Evolutionary conservation across 2,797 vertebrate genomes (phyloP).

Genomic region (Megaceryle alcyon): DNA sequence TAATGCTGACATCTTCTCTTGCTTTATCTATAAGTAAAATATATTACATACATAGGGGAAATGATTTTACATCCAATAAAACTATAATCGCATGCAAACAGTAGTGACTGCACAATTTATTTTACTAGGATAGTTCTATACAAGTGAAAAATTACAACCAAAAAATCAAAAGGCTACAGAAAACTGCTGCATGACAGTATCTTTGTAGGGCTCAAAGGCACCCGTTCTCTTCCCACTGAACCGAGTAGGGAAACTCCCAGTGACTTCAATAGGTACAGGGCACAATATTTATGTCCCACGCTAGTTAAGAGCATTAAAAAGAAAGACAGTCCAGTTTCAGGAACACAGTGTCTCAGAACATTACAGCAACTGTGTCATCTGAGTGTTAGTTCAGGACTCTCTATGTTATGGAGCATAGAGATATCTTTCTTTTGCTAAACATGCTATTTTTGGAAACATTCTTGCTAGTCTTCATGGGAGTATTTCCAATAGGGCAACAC

Average conservation of each 20-base stretch:
- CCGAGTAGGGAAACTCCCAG: neutral
- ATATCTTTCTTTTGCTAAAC: neutral
- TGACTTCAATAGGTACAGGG: neutral
- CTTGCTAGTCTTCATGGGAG: neutral
- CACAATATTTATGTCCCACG: neutral
- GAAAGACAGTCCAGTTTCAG: neutral
- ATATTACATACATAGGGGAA: neutral
- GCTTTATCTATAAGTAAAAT: neutral
- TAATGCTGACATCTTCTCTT: neutral
- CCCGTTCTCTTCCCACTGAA: neutral
- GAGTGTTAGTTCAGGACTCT: neutral
- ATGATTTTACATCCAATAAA: neutral
- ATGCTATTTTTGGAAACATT: slow-evolving; percentile 29
- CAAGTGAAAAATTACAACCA: neutral
- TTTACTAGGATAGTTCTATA: neutral
- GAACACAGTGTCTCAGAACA: neutral
- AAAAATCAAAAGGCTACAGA: neutral
- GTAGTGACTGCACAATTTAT: neutral
- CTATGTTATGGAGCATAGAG: neutral
- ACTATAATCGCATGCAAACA: neutral
- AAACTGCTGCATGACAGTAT: neutral
- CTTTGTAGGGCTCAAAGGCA: neutral
- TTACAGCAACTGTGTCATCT: neutral
- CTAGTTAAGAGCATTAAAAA: neutral
- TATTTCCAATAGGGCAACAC: neutral